Evolutionary conservation across 2,113 vertebrate genomes (phyloP).

Genomic region (Anolis sagrei): DNA sequence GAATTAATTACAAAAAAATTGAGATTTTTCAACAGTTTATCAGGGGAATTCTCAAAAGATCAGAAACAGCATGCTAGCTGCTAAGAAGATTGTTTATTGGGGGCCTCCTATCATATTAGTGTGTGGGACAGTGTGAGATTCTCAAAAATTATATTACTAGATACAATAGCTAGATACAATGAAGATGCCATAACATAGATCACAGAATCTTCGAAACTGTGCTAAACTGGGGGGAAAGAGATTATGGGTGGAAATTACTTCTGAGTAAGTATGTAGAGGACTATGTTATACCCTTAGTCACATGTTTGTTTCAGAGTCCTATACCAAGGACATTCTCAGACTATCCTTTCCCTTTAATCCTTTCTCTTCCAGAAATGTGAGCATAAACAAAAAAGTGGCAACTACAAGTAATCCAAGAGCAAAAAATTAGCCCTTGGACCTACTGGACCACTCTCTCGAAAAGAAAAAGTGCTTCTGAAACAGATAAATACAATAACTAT

Average conservation of each 20-base stretch:
- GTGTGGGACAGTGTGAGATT: neutral
- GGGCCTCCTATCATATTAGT: neutral
- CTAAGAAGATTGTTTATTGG: neutral
- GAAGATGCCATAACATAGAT: neutral
- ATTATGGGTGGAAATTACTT: neutral
- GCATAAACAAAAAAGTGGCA: neutral
- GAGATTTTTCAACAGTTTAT: neutral
- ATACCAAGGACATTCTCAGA: neutral
- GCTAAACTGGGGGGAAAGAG: neutral
- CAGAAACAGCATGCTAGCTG: neutral
- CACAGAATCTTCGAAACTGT: neutral
- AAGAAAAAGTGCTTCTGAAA: neutral
- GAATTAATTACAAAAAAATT: neutral
- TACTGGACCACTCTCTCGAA: accelerated
- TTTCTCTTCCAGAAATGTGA: neutral
- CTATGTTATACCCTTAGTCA: neutral
- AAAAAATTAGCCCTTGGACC: too few species aligned
- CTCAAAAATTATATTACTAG: neutral
- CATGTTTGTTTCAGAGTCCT: neutral
- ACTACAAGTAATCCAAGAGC: neutral
- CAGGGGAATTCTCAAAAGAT: neutral
- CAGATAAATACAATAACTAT: neutral
- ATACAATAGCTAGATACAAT: neutral
- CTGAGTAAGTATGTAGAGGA: neutral
- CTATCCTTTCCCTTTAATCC: neutral